Percentiles rank a stretch among this genome's conserved stretches.
Conservation (phyloP, 2,888 invertebrate genomes). For the Osedax fenrisi region DNA sequence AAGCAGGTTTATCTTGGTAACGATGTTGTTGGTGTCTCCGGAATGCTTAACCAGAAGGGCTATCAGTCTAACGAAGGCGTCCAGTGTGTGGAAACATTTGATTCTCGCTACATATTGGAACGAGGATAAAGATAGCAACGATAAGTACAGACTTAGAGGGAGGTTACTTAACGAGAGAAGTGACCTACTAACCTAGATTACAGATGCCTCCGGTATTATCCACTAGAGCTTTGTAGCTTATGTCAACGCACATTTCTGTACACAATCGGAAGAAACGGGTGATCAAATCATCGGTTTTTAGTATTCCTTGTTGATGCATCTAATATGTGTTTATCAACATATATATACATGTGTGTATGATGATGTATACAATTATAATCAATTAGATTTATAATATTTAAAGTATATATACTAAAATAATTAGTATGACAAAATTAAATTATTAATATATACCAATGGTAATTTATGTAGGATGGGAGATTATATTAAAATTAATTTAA, state of each 20-base stretch:
- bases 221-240: slow-evolving; percentile 70
- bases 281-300: slow-evolving; percentile 92
- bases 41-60: slow-evolving; percentile 74
- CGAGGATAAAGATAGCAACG: slow-evolving; percentile 36
- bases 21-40: slow-evolving; percentile 61
- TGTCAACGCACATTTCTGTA: slow-evolving; percentile 87
- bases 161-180: background rate
- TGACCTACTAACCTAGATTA: background rate
- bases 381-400: too few species aligned
- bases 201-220: slow-evolving; percentile 55
- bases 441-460: too few species aligned
- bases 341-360: background rate
- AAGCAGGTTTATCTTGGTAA: slow-evolving; percentile 87
- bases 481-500: too few species aligned
- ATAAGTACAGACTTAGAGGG: slow-evolving; percentile 32
- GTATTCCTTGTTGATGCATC: slow-evolving; percentile 87
- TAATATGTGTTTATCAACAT: slow-evolving; percentile 50
- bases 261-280: slow-evolving; percentile 90
- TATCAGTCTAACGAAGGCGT: slow-evolving; percentile 84
- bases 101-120: slow-evolving; percentile 60
- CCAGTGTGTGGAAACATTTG: slow-evolving; percentile 86
- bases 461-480: too few species aligned
- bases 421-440: too few species aligned
- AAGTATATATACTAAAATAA: too few species aligned
- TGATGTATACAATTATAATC: too few species aligned